Conservation (phyloP, 2,113 vertebrate species). For the Microcebus griseorufus region DNA sequence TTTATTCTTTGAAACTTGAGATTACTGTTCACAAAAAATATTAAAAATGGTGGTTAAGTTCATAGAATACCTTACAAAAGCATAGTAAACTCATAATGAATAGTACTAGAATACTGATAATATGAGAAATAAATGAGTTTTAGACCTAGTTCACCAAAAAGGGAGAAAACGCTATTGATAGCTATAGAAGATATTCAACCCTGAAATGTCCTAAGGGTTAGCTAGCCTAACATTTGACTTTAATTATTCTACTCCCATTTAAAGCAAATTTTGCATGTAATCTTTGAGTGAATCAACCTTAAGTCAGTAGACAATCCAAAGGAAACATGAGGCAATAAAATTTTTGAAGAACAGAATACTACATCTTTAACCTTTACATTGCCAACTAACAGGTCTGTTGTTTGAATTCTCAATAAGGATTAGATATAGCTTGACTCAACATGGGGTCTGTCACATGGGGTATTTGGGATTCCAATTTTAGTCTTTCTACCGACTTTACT, state of each 20-base stretch:
- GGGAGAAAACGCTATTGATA: not conserved
- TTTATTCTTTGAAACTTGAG: not conserved
- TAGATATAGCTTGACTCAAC: slow-evolving; percentile 44
- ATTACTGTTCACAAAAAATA: slow-evolving; percentile 29
- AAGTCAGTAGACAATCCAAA: slow-evolving; percentile 28
- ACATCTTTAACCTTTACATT: slow-evolving; percentile 30
- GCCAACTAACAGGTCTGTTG: not conserved
- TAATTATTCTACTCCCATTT: slow-evolving; percentile 25
- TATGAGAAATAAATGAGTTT: not conserved
- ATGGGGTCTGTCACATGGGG: not conserved
- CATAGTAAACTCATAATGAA: not conserved
- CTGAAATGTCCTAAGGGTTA: slow-evolving; percentile 21
- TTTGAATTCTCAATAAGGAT: slow-evolving; percentile 6
- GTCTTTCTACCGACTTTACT: slow-evolving; percentile 5
- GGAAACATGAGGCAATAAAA: not conserved
- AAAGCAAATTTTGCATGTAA: not conserved
- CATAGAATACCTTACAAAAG: not conserved
- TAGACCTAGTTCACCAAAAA: not conserved
- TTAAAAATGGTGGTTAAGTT: not conserved
- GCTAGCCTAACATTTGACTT: not conserved
- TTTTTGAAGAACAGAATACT: slow-evolving; percentile 23
- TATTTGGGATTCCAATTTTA: slow-evolving; percentile 43
- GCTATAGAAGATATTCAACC: not conserved
- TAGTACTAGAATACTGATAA: not conserved
- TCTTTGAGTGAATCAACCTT: not conserved